Evolutionary conservation across 2,888 invertebrate genomes (phyloP).

Genomic region (Leptinotarsa haldemani): DNA sequence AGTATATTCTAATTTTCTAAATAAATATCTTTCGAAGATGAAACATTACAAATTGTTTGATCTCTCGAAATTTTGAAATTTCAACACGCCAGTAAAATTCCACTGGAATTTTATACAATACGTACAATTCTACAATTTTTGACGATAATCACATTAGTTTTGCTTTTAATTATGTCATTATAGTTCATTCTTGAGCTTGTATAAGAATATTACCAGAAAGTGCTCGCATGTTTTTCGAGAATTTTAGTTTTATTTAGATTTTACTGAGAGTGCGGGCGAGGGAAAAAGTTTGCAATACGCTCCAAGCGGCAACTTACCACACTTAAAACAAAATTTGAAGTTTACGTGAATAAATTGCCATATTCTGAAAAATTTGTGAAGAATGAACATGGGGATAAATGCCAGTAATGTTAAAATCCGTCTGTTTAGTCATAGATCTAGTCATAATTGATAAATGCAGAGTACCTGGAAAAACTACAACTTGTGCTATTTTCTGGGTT

Average conservation of each 20-base stretch:
- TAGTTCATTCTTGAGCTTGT: neutral
- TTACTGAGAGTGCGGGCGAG: slow-evolving; percentile 62
- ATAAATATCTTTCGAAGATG: no score
- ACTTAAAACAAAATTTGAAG: slow-evolving; percentile 55
- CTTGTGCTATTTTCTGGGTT: slow-evolving; percentile 18
- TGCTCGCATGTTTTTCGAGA: slow-evolving; percentile 25
- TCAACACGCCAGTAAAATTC: neutral
- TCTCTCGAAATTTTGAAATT: no score
- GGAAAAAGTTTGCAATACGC: slow-evolving; percentile 67
- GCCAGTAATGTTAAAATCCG: slow-evolving; percentile 36
- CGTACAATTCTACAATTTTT: no score
- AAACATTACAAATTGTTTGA: no score
- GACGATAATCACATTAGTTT: neutral
- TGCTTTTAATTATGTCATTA: slow-evolving; percentile 23
- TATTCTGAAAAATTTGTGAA: slow-evolving; percentile 29
- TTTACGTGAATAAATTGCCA: slow-evolving; percentile 40
- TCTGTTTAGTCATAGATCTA: slow-evolving; percentile 1
- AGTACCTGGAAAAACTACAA: neutral
- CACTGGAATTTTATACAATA: neutral
- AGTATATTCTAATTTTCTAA: no score
- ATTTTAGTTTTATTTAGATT: slow-evolving; percentile 39
- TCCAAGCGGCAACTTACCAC: slow-evolving; percentile 64
- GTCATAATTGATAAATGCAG: slow-evolving; percentile 4
- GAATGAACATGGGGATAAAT: slow-evolving; percentile 26
- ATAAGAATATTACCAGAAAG: slow-evolving; percentile 13